Evolutionary conservation across 2,113 vertebrate species (phyloP).

Genomic region (Psettodes erumei): DNA sequence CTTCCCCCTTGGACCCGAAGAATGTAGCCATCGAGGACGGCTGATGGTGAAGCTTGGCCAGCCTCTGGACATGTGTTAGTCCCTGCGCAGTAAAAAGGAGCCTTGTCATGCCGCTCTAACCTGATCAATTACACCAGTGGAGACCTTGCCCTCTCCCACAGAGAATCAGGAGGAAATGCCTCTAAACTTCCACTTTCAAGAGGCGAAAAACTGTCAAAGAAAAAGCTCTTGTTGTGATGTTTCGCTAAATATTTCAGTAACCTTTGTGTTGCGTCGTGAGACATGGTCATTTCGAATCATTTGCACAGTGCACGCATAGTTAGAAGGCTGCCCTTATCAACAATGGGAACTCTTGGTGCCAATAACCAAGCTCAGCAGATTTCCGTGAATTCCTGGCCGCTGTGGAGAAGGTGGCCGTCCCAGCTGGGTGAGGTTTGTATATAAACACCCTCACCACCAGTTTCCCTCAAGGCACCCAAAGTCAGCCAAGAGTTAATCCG

Average conservation of each 20-base stretch:
- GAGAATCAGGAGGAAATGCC: conserved; percentile 10
- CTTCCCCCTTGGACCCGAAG: conserved; percentile 70
- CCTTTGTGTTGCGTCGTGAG: neutral
- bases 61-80: conserved; percentile 53
- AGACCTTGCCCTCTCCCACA: conserved; percentile 42
- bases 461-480: conserved; percentile 64
- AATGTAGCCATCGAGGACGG: conserved; percentile 55
- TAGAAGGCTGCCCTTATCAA: conserved; percentile 16
- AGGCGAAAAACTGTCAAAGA: neutral
- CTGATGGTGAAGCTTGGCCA: conserved; percentile 37
- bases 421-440: conserved; percentile 67
- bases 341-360: conserved; percentile 5
- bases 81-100: conserved; percentile 32
- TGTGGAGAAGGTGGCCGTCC: conserved; percentile 49
- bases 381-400: conserved; percentile 24
- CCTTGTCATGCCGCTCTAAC: conserved; percentile 54
- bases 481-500: conserved; percentile 78
- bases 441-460: conserved; percentile 61
- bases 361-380: conserved; percentile 50
- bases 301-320: conserved; percentile 3
- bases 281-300: neutral
- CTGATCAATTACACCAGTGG: conserved; percentile 48
- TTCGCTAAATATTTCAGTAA: conserved; percentile 1
- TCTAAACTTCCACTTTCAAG: conserved; percentile 1
- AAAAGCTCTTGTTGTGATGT: neutral